These are phyloP conservation scores for Erythrocercus mccallii DNA, from an alignment of 2,113 vertebrate species.

Conservation along the genomic window DNA sequence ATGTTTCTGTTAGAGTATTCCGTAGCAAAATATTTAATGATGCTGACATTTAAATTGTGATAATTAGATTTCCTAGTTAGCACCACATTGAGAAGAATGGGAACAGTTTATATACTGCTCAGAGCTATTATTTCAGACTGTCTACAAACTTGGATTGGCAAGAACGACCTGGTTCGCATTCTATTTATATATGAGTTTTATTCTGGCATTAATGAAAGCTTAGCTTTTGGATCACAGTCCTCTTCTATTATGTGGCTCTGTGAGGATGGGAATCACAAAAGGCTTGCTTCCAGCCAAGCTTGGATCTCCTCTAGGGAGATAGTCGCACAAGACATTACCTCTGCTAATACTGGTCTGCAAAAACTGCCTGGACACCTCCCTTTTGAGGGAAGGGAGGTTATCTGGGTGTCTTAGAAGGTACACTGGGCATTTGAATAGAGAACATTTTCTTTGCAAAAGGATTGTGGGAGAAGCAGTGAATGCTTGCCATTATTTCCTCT, in stretches of 20 bases:
- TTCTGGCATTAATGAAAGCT: slow-evolving; percentile 38
- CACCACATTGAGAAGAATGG: slow-evolving; percentile 34
- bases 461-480: background rate
- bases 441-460: background rate
- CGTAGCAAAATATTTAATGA: slow-evolving; percentile 56
- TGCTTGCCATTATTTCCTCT: background rate
- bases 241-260: slow-evolving; percentile 21
- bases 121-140: slow-evolving; percentile 55
- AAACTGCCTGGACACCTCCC: background rate
- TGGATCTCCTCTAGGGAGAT: background rate
- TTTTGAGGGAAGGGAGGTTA: background rate
- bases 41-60: slow-evolving; percentile 32
- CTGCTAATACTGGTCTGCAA: background rate
- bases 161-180: slow-evolving; percentile 41
- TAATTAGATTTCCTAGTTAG: slow-evolving; percentile 53
- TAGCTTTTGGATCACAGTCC: slow-evolving; percentile 38
- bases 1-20: slow-evolving; percentile 27
- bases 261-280: slow-evolving; percentile 1
- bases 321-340: background rate
- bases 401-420: background rate
- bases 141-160: slow-evolving; percentile 56
- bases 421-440: background rate
- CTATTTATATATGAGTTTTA: slow-evolving; percentile 46
- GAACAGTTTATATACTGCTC: slow-evolving; percentile 19
- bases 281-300: background rate